Base-by-base conservation (phyloP, 1,140 invertebrate species). In the Lepidurus arcticus region DNA sequence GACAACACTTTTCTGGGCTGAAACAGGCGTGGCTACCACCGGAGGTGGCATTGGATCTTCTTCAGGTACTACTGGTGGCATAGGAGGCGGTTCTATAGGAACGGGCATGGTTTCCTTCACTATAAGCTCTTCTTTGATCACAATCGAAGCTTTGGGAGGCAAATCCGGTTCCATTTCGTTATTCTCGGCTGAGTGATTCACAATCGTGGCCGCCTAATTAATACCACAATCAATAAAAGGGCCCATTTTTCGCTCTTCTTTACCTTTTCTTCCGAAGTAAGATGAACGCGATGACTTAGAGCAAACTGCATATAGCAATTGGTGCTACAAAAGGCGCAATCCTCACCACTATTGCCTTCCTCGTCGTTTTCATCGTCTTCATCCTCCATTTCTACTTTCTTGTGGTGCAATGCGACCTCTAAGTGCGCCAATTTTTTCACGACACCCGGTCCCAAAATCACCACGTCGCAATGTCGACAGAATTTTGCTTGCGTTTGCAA, bases 381-480 rank as follows among this genome's bases (percentile, higher is more conserved):
- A n/a, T 34, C 47, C 16, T 24, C 44, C 11, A 13, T 21, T 13
- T 7, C 26, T 21, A 44, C 24, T 76, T 76, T 76, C 75, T 76
- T 44, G 10, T 43, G 26, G 1, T 76, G 26, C 42, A 45, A 43
- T 0, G 8, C 44, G 75, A 1, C 24, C 44, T 92, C 91, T 80
- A 96, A 88, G 82, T 96, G 93, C 1, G 91, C 90, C 7, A 91
- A 90, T 86, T 92, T 94, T 81, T 94, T 95, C 79, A 90, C 86
- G 42, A 95, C 92, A 42, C 92, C 87, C 80, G 45, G 92, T 84
- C 92, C 93, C 75, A 94, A 85, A 81, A 97, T 93, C 13, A 95
- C 92, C 74, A 95, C 91, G 84, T 96, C 94, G 86, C 95, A 98
- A 83, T 95, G 93, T 44, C 92, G 88, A 85, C 96, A 98, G 84